Evolutionary conservation across 2,113 vertebrate genomes (phyloP), one percentile per base, ranked within the genome.

Genomic region (Saccopteryx leptura): DNA sequence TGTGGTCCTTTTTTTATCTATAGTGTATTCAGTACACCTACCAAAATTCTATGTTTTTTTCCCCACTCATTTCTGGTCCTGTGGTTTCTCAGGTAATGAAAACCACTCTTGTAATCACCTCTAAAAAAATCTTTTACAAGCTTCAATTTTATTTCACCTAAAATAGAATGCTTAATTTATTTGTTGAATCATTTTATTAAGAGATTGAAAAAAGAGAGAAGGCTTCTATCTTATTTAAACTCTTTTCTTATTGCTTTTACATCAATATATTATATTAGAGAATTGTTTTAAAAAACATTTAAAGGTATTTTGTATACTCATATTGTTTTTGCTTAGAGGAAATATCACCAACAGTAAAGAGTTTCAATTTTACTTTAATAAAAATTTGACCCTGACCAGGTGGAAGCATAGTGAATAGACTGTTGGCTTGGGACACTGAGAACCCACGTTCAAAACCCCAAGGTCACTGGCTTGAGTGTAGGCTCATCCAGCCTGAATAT

Each of bases 141-240:
- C 7, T 81, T 52, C 24, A 31, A 50, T 88, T 65, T 2, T 5
- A 88, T 54, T 9, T 93, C 10, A 48, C 11, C 21, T 65, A 76
- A 80, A 54, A 71, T 0, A 13, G n/a, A 81, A 26, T 80, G 14
- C 7, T 39, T 46, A 52, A 56, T 60, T 78, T 79, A 85, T 80
- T 50, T 88, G 7, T 68, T 71, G 2, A 84, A 68, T 76, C 6
- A 66, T 68, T 88, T 69, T 1, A 19, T 18, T 39, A 71, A 91
- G 26, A 4, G 81, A 31, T 58, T 71, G 5, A 31, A 19, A 84
- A 46, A 5, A 96, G 11, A 80, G 33, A 81, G 31, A 39, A 56
- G 15, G 1, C 11, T 74, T 31, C 0, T n/a, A 1, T 63, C 1
- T 69, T 39, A 61, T 61, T 72, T 78, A 1, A 2, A 3, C 2